phyloP scores from a whole-genome alignment of 2,113 vertebrate species.

The Lepus timidus region DNA sequence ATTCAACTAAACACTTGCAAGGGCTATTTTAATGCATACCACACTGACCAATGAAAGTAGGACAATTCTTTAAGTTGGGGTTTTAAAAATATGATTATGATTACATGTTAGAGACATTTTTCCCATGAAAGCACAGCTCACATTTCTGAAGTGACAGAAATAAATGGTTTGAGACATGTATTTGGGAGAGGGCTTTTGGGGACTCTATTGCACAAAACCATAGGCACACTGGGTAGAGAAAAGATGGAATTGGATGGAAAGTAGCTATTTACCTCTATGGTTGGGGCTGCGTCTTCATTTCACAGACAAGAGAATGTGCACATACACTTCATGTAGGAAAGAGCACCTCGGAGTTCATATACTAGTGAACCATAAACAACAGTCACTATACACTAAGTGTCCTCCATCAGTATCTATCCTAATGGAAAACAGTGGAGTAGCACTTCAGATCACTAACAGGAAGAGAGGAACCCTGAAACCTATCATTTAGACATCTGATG shows the following conservation, averaged over 20 bases:
- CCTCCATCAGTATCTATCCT: constrained; percentile 42
- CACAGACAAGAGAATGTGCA: background rate
- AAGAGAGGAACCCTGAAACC: constrained; percentile 61
- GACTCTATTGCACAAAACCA: background rate
- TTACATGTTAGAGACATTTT: background rate
- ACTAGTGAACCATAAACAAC: constrained; percentile 67
- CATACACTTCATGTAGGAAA: accelerated
- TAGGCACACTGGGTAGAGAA: background rate
- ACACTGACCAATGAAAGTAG: constrained; percentile 26
- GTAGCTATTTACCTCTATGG: background rate
- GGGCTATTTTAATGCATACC: background rate
- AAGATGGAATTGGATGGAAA: background rate
- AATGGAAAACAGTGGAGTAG: constrained; percentile 57
- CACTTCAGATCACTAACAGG: constrained; percentile 67
- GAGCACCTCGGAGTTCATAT: constrained; percentile 33
- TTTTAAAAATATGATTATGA: constrained; percentile 51
- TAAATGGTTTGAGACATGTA: constrained; percentile 32
- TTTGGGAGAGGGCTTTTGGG: background rate
- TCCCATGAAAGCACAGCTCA: constrained; percentile 14
- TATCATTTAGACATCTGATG: constrained; percentile 64
- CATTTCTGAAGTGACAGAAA: constrained; percentile 38
- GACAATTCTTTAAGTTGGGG: background rate
- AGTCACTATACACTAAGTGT: background rate
- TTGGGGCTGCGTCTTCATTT: background rate
- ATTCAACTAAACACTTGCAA: background rate